Percentiles rank a stretch among this genome's conserved stretches.
Evolutionary conservation across 2,888 invertebrate genomes (phyloP).

Genomic region (Philopedon plagiatum): DNA sequence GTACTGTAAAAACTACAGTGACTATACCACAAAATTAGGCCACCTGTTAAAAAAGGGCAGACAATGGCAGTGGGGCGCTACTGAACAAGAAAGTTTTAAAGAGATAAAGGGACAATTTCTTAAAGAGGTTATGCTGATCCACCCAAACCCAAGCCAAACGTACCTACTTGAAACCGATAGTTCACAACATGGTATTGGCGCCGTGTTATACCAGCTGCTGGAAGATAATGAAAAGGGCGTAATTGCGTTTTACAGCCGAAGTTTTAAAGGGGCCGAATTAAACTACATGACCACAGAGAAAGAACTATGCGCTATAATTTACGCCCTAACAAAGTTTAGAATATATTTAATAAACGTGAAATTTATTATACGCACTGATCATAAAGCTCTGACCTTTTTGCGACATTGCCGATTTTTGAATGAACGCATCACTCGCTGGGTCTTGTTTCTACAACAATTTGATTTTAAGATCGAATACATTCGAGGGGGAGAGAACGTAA

Average conservation of each 20-base stretch:
- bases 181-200: conserved; percentile 41
- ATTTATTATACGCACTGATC: conserved; percentile 48
- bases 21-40: conserved; percentile 31
- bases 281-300: conserved; percentile 51
- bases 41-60: conserved; percentile 44
- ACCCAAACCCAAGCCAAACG: conserved; percentile 39
- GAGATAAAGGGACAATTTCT: conserved; percentile 43
- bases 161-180: conserved; percentile 48
- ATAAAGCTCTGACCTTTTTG: conserved; percentile 45
- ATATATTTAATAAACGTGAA: conserved; percentile 21
- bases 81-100: conserved; percentile 41
- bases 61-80: conserved; percentile 22
- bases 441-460: conserved; percentile 39
- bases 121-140: conserved; percentile 40
- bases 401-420: conserved; percentile 43
- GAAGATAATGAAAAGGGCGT: conserved; percentile 37
- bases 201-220: conserved; percentile 39
- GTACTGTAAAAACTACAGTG: conserved; percentile 46
- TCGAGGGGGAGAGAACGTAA: conserved; percentile 41
- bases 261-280: conserved; percentile 39
- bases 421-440: conserved; percentile 43
- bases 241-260: conserved; percentile 44
- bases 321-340: conserved; percentile 42
- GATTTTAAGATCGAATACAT: conserved; percentile 40
- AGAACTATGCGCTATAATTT: conserved; percentile 46